Base-by-base conservation (phyloP, 2,888 invertebrate genomes). In the Meiosimyza decipiens region DNA sequence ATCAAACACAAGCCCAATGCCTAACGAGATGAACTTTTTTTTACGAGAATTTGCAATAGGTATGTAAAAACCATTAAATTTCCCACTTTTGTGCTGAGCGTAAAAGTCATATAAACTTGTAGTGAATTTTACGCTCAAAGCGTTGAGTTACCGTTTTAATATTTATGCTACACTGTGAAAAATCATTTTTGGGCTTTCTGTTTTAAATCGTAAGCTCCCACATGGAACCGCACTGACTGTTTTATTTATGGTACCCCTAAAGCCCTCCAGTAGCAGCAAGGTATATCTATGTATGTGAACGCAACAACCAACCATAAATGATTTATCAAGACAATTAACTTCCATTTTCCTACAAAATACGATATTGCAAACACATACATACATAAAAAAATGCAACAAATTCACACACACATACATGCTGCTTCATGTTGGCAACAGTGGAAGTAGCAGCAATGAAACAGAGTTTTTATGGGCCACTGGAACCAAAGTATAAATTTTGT, bases 261-360 rank as follows among this genome's bases (percentile, higher is more conserved):
- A 22, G 11, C 18, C 55, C 40, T 12, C 11, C 18, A n/a, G 7
- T n/a, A 12, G 16, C 11, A 55, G 55, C 15, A 16, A 11, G 11
- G 18, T 55, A 54, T 22, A 11, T 18, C 16, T 60, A 60, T 22
- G 18, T 60, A 60, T 22, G 18, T 51, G 65, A 52, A 65, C 51
- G 16, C 65, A 65, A 65, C 52, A 51, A 65, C 11, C 13, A 47
- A 59, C 50, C 68, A 50, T 68, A 68, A 57, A 68, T 68, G 68
- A 68, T 68, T 68, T 68, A 73, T 73, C 69, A 73, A 69, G 73
- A 69, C 73, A 73, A 73, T 73, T 73, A 73, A 73, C 69, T 73
- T 64, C 59, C 64, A 69, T 72, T 72, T 63, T 62, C 68, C 69
- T 47, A 60, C 73, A 51, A 69, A 40, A 40, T 40, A 40, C 40